Conservation (phyloP, 2,113 vertebrate species). For the Urocynchramus pylzowi region DNA sequence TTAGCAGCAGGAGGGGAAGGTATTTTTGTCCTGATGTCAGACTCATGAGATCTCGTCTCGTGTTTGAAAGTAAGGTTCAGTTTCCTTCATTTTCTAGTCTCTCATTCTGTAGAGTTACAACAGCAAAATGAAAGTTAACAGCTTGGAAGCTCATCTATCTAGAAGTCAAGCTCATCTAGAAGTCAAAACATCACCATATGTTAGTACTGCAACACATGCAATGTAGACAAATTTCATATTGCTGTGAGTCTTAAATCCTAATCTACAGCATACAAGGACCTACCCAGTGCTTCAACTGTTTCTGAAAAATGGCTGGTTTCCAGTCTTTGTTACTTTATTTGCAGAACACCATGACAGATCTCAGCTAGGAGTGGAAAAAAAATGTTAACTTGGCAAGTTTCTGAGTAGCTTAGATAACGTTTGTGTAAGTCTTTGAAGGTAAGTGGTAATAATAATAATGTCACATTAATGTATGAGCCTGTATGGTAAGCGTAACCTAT, state of each 20-base stretch:
- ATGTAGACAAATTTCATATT: not conserved
- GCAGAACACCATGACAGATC: not conserved
- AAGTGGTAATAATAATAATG: not conserved
- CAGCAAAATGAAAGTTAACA: not conserved
- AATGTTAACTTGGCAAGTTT: not conserved
- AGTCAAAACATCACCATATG: constrained; percentile 37
- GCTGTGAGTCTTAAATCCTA: not conserved
- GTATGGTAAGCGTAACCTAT: not conserved
- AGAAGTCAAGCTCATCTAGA: not conserved
- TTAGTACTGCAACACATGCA: not conserved
- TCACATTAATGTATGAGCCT: not conserved
- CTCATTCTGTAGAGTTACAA: not conserved
- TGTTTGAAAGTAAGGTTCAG: not conserved
- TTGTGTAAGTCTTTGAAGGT: not conserved
- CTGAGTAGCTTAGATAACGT: not conserved
- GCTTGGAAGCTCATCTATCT: too few species aligned
- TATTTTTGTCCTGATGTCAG: not conserved
- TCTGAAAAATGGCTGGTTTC: not conserved
- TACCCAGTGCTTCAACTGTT: not conserved
- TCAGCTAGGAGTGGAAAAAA: not conserved
- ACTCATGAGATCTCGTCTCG: not conserved
- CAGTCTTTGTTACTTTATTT: not conserved
- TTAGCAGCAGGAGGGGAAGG: not conserved
- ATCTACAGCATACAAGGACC: not conserved
- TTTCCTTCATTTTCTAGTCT: not conserved